Evolutionary conservation across 2,797 vertebrate genomes (phyloP).

Genomic region (Fundulus diaphanus): DNA sequence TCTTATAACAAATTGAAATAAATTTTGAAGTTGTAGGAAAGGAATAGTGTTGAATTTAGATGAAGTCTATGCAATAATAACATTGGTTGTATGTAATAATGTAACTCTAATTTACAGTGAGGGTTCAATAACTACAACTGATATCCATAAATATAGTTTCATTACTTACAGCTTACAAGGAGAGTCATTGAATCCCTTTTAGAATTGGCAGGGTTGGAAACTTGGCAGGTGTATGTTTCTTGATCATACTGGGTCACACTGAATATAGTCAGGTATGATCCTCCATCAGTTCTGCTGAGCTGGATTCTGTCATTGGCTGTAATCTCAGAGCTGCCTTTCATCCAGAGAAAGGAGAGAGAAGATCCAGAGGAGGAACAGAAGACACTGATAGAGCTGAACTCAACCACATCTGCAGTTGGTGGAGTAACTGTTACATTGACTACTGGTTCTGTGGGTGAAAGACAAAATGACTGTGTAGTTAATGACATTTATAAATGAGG

Average conservation of each 20-base stretch:
- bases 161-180: constrained; percentile 74
- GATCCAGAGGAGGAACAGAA: constrained; percentile 71
- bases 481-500: too few species aligned
- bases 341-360: constrained; percentile 63
- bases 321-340: constrained; percentile 68
- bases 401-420: constrained; percentile 47
- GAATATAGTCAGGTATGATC: constrained; percentile 58
- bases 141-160: too few species aligned
- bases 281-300: constrained; percentile 49
- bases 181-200: constrained; percentile 49
- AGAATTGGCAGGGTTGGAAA: constrained; percentile 68
- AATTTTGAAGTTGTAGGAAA: too few species aligned
- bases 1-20: too few species aligned
- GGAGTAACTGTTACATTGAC: constrained; percentile 47
- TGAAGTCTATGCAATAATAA: too few species aligned
- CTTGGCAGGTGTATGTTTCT: constrained; percentile 71
- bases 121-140: too few species aligned
- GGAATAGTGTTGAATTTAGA: too few species aligned
- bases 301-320: constrained; percentile 36
- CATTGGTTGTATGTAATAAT: too few species aligned
- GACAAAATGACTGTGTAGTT: too few species aligned
- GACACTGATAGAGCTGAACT: constrained; percentile 62
- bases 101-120: too few species aligned
- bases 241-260: constrained; percentile 70
- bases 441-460: constrained; percentile 60